Conservation (phyloP, 2,113 vertebrate genomes). For the Myotis yumanensis region DNA sequence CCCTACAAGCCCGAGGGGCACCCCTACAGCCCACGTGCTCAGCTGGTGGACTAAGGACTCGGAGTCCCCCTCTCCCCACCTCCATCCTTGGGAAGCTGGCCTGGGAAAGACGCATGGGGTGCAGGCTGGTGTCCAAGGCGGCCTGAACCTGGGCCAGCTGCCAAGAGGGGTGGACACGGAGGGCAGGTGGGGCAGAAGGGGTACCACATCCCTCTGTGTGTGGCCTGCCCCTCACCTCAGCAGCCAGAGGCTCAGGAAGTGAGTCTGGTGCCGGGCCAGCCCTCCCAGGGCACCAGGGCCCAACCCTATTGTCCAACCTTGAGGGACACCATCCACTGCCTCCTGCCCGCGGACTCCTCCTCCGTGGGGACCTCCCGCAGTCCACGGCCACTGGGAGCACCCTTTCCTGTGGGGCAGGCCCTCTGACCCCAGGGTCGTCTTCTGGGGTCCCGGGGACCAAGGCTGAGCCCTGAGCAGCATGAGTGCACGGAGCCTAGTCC, state of each 20-base stretch:
- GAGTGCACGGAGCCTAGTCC: not conserved
- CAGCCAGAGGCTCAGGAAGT: not conserved
- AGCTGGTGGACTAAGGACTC: no score
- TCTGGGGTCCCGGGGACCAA: not conserved
- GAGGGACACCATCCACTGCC: fast-evolving
- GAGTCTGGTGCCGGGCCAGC: not conserved
- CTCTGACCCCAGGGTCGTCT: not conserved
- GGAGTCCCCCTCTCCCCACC: not conserved
- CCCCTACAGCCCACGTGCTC: no score
- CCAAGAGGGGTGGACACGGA: not conserved
- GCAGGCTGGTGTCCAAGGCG: not conserved
- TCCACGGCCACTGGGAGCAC: not conserved
- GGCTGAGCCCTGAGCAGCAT: not conserved
- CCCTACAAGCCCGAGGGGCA: not conserved
- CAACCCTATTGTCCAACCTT: not conserved
- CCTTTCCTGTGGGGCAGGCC: fast-evolving
- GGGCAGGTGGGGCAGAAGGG: not conserved
- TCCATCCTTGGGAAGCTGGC: not conserved
- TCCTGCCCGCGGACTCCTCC: fast-evolving
- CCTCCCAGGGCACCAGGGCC: conserved; percentile 56
- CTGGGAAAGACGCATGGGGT: not conserved
- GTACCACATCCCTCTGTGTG: not conserved
- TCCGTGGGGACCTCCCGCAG: not conserved
- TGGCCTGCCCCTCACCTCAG: not conserved
- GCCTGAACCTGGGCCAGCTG: not conserved